Base-by-base conservation (phyloP, 2,888 invertebrate species). In the Lasioglossum vierecki region DNA sequence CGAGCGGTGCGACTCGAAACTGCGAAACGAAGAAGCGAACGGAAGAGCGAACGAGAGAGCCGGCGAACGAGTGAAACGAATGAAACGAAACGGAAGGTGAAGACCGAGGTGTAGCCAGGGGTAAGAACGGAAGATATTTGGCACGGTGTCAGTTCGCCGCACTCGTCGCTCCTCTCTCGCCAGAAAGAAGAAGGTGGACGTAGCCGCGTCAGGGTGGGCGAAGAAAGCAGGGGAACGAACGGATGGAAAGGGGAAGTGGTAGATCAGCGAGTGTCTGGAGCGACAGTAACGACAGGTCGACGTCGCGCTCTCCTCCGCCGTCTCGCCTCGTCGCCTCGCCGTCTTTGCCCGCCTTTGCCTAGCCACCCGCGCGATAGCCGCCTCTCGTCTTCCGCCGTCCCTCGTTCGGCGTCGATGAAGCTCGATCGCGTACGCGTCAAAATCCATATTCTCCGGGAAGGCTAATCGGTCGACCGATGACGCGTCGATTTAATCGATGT, bases 381-480 rank as follows among this genome's bases (percentile, higher is more conserved):
- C 30, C 26, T 63, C 46, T 15, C 46, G 46, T 46, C 46, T 5
- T 13, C 60, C 26, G 26, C 60, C 26, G 26, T 26, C 30, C 15
- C 30, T 6, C 26, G 63, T 30, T 15, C 63, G 0, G 30, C 63
- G 30, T 30, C 63, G 30, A 30, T 6, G n/a, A 18, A 79, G 15
- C 44, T 13, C 22, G 79, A 91, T 88, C 91, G 84, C 92, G 93
- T 93, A 93, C 30, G 66, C 5, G 66, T 49, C 73, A 22, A 91
- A 92, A 91, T 93, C 89, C 91, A 84, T 88, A 83, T 88, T 70
- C 76, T 89, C 91, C 90, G 91, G 90, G 91, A 90, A 90, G 89
- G 92, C 91, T 92, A 92, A 94, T 93, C 94, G 91, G 93, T 93
- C 94, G 93, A 91, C 92, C 93, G 93, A 93, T 93, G 94, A 93